phyloP scores from a whole-genome alignment of 1,140 invertebrate genomes.

The Goniozus legneri region DNA sequence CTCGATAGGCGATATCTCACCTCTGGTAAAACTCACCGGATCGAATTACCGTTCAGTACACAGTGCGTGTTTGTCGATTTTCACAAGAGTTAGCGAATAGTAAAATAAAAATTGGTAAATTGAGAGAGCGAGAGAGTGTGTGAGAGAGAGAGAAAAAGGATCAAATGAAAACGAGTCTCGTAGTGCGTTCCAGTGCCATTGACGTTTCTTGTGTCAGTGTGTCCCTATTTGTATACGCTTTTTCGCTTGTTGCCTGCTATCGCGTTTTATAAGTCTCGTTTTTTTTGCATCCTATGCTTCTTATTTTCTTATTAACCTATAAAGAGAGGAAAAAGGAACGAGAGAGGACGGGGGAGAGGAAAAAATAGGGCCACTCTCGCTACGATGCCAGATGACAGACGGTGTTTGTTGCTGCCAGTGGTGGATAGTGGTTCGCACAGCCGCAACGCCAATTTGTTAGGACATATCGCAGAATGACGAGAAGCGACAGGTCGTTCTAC shows the following conservation, averaged over 20 bases:
- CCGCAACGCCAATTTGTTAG: not conserved
- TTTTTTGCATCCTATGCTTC: not conserved
- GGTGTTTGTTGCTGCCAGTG: slow-evolving; percentile 9
- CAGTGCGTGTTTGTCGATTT: too few relatives aligned
- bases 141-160: too few relatives aligned
- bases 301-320: too few relatives aligned
- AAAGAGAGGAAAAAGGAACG: too few relatives aligned
- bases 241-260: slow-evolving; percentile 1
- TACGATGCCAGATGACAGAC: slow-evolving; percentile 36
- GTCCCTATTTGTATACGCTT: slow-evolving; percentile 20
- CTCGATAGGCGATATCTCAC: too few relatives aligned
- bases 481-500: slow-evolving; percentile 17
- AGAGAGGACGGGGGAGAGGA: not conserved
- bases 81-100: too few relatives aligned
- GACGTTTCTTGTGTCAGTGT: slow-evolving; percentile 43
- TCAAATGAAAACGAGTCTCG: slow-evolving; percentile 9
- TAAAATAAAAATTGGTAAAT: too few relatives aligned
- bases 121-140: too few relatives aligned
- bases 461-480: slow-evolving; percentile 27
- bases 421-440: slow-evolving; percentile 12
- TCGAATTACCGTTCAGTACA: too few relatives aligned
- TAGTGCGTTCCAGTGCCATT: slow-evolving; percentile 31
- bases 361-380: slow-evolving; percentile 1
- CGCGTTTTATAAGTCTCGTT: not conserved
- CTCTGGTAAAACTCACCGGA: too few relatives aligned